These are phyloP conservation scores for Burhinus bistriatus DNA, from an alignment of 2,113 vertebrate genomes.

Conservation along the genomic window DNA sequence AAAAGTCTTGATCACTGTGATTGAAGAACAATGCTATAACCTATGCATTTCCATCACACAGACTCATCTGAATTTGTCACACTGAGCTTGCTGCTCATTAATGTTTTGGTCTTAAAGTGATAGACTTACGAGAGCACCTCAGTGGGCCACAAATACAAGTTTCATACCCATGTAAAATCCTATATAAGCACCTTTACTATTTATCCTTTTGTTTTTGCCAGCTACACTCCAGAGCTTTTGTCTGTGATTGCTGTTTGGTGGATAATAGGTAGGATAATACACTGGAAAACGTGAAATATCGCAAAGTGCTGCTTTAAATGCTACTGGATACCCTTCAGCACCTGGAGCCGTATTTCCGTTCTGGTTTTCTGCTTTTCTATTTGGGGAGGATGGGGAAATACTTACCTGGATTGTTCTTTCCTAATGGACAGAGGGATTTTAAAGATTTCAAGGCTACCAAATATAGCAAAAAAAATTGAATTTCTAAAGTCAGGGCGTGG, in stretches of 20 bases:
- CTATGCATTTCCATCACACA: not conserved
- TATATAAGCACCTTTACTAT: not conserved
- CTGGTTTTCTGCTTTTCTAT: not conserved
- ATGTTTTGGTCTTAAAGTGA: not conserved
- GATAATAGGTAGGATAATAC: not conserved
- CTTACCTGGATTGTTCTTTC: not conserved
- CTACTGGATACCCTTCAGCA: not conserved
- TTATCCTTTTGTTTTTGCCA: not conserved
- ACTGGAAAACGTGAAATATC: not conserved
- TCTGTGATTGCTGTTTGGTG: not conserved
- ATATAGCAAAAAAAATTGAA: not conserved
- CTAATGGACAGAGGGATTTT: not conserved
- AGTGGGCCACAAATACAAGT: not conserved
- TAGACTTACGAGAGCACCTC: not conserved
- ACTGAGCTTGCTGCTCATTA: not conserved
- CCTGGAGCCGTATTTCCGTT: not conserved
- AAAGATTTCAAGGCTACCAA: not conserved
- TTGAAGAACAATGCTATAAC: not conserved
- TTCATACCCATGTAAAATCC: not conserved
- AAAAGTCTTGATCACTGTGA: conserved; percentile 12
- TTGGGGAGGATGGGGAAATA: not conserved
- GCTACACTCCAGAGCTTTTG: not conserved
- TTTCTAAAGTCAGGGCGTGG: not conserved
- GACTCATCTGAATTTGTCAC: not conserved
- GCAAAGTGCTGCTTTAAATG: not conserved